A percentile compares a stretch with the other conserved stretches of the same genome.
phyloP scores from a whole-genome alignment of 2,113 vertebrate genomes.

The Poeciliopsis retropinna region DNA sequence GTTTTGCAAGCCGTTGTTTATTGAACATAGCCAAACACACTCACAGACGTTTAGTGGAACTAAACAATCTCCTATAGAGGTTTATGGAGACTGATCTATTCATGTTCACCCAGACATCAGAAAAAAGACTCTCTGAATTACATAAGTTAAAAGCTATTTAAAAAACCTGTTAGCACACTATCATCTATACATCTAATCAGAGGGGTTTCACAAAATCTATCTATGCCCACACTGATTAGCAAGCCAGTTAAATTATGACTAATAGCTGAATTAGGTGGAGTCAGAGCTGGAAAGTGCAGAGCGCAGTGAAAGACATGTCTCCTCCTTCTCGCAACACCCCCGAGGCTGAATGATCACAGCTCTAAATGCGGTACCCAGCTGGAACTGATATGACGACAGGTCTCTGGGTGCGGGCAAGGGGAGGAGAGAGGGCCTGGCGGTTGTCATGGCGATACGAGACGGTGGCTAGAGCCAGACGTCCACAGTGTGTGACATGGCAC shows the following conservation, averaged over 20 bases:
- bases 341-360: constrained; percentile 49
- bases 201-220: constrained; percentile 32
- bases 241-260: constrained; percentile 51
- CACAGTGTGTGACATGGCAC: constrained; percentile 69
- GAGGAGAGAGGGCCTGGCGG: constrained; percentile 53
- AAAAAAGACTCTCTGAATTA: constrained; percentile 3
- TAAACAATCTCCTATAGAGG: background rate
- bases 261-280: constrained; percentile 45
- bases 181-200: constrained; percentile 33
- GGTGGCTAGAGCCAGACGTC: constrained; percentile 55
- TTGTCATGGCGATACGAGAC: constrained; percentile 76
- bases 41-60: constrained; percentile 11
- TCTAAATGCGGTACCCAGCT: constrained; percentile 71
- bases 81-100: constrained; percentile 15
- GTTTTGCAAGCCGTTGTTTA: no score
- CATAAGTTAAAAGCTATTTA: background rate
- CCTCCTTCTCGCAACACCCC: constrained; percentile 14
- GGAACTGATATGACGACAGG: constrained; percentile 70
- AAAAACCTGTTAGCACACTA: constrained; percentile 4
- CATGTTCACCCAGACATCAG: constrained; percentile 8
- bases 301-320: constrained; percentile 31
- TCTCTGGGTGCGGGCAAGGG: constrained; percentile 45
- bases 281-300: constrained; percentile 29
- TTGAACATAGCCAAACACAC: constrained; percentile 10
- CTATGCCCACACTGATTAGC: constrained; percentile 40